phyloP scores from a whole-genome alignment of 2,113 vertebrate genomes.

The Chaenogobius annularis region DNA sequence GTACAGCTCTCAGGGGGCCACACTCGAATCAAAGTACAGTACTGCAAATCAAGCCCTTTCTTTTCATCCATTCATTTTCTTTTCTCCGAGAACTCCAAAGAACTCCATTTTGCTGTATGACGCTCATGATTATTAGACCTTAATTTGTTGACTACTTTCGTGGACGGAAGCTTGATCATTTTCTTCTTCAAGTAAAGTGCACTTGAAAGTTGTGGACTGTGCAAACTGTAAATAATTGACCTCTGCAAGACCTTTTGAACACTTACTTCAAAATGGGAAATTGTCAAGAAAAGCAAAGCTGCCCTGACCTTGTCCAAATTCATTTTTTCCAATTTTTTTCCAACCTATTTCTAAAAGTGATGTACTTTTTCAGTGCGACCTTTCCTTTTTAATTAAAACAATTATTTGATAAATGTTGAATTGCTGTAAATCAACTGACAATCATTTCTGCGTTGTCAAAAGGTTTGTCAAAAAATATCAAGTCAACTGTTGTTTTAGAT shows the following conservation, averaged over 20 bases:
- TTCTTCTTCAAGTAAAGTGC: background rate
- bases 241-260: background rate
- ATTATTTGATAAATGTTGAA: no score
- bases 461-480: no score
- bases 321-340: background rate
- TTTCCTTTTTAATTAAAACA: no score
- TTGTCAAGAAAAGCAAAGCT: background rate
- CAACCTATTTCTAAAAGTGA: background rate
- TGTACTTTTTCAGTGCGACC: background rate
- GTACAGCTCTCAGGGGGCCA: slow-evolving; percentile 5
- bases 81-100: background rate
- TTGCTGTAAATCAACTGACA: no score
- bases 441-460: no score
- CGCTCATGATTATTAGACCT: background rate
- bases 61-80: background rate
- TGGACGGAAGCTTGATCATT: background rate
- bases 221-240: background rate
- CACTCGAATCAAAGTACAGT: background rate
- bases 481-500: background rate
- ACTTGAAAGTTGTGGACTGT: background rate
- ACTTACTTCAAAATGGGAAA: background rate
- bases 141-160: background rate
- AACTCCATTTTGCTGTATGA: background rate
- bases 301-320: background rate
- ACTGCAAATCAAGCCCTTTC: slow-evolving; percentile 12